A percentile compares a stretch with the other conserved stretches of the same genome.
Conservation (phyloP, 2,888 invertebrate genomes). For the Plemyria rubiginata region DNA sequence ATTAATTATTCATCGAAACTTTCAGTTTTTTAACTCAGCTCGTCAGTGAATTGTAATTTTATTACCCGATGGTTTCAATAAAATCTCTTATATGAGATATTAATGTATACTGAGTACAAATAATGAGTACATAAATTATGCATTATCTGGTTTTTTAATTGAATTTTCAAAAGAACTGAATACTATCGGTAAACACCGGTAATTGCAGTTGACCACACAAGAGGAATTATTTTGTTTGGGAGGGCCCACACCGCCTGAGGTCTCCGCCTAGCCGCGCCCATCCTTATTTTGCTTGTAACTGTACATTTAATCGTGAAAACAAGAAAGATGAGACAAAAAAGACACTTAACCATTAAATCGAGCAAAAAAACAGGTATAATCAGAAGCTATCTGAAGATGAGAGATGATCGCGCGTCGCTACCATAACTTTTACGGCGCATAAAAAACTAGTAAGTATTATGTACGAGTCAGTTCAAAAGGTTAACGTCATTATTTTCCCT, state of each 20-base stretch:
- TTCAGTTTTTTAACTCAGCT: not conserved
- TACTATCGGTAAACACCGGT: conserved; percentile 41
- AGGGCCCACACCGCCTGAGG: conserved; percentile 58
- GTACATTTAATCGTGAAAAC: conserved; percentile 39
- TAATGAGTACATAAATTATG: conserved; percentile 24
- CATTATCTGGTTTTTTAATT: conserved; percentile 21
- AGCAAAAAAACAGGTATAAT: conserved; percentile 12
- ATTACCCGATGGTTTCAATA: conserved; percentile 17
- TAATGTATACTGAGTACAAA: conserved; percentile 8
- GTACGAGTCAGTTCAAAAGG: conserved; percentile 8
- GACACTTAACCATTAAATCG: conserved; percentile 4
- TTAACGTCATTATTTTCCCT: conserved; percentile 24
- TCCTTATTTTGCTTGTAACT: conserved; percentile 34
- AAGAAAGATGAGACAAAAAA: conserved; percentile 26
- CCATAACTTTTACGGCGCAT: not conserved
- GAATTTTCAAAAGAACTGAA: conserved; percentile 30
- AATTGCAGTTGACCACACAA: conserved; percentile 66
- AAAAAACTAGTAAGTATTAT: conserved; percentile 2
- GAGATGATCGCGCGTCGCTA: not conserved
- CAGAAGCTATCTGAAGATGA: conserved; percentile 4
- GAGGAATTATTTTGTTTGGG: conserved; percentile 60
- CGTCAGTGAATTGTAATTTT: conserved; percentile 2
- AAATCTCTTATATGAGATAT: conserved; percentile 8
- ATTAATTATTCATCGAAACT: not conserved
- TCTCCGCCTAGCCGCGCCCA: conserved; percentile 58